Evolutionary conservation across 2,888 invertebrate genomes (phyloP), one percentile per base, ranked within the genome.

Genomic region (Agriotes lineatus): DNA sequence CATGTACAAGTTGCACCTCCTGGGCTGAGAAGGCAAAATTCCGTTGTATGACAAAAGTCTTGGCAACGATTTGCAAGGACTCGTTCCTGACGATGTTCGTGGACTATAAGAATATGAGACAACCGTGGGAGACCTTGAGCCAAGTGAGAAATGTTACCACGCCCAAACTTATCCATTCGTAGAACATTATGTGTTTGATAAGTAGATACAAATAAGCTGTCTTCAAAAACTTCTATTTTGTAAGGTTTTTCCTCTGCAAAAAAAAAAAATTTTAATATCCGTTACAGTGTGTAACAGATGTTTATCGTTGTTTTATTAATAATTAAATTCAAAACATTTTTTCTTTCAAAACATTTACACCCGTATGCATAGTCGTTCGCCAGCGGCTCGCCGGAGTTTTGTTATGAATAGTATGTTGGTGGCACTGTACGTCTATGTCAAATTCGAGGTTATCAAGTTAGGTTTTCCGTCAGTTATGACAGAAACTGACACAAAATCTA

Each of bases 151-250:
- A 86, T 82, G 73, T 88, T 87, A 25, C 87, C 87, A 56, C 84
- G 83, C 12, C 90, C 90, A 81, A 91, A 92, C 80, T 93, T 93
- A 77, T 90, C 87, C 82, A 92, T 84, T 74, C 87, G 86, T 39
- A 90, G 83, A 45, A 93, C 87, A 70, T 87, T 88, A 77, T 91
- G 88, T 56, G 87, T 86, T 37, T 85, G 88, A 77, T 89, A 90
- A 1, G 91, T 88, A 37, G 90, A 88, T 19, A 93, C 86, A 79
- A 90, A 93, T 9, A 93, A 79, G 67, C 84, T 86, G 77, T 93
- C 91, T 81, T 93, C 93, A 80, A 93, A 93, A 0, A 93, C 88
- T 76, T 92, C 93, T 30, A 94, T 83, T 81, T 90, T 90, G 80
- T 88, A 89, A 0, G 93, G 93, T 78, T 89, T 89, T 72, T 89